Base-by-base conservation (phyloP, 64 coral and sea anemone genomes). In the Pocillopora verrucosa region DNA sequence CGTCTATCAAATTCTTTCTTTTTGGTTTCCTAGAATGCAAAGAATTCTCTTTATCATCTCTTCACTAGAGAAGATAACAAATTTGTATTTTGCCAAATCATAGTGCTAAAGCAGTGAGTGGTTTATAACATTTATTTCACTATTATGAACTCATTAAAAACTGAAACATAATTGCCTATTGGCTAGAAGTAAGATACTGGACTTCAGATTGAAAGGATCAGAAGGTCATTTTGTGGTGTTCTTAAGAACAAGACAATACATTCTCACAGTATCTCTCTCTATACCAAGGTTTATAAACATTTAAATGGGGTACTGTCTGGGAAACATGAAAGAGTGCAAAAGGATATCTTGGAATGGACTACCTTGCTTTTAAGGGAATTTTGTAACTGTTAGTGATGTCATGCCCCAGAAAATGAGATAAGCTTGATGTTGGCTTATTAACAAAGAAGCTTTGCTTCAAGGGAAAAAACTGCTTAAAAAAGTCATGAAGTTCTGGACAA, bases 1-100 rank as follows among this genome's bases (percentile, higher is more conserved):
- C 93, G 90, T 64, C 93, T 89, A 2, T 60, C 63, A 58, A 61
- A 56, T 72, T 99, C 93, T 65, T 91, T 95, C 56, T 76, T 88
- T 22, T 82, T 76, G 22, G 60, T 14, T 37, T 94, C 93, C 96
- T 95, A 30, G n/a, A 75, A 16, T 17, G 25, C 30, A 5, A 82
- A 82, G 14, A 60, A 78, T 86, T 75, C 41, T 19, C 76, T 75
- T 11, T 13, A 9, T 75, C 36, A 16, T 35, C 9, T 75, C 26
- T 13, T 36, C 9, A 75, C 15, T 36, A 75, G 2, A 4, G 1
- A 56, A 26, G 79, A 12, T 9, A 80, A 34, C 11, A 37, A 56
- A 61, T 37, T 34, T 67, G 58, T 62, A 16, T 90, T 69, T 69
- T 26, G 16, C 22, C 45, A 36, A 16, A 13, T 45, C 12, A 9